Conservation (phyloP, 2,797 vertebrate species). For the Rhinichthys osculus region DNA sequence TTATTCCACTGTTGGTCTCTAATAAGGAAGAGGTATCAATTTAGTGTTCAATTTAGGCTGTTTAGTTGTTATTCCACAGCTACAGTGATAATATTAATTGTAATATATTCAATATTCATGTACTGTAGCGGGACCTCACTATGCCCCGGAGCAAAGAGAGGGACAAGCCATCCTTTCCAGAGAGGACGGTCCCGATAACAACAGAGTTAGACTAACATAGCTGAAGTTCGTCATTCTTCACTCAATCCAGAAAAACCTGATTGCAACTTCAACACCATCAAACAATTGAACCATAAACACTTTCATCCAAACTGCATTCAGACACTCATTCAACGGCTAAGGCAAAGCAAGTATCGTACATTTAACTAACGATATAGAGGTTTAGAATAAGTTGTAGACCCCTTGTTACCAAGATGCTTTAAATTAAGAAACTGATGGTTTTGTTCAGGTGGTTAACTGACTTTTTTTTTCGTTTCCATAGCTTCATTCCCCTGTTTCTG, state of each 20-base stretch:
- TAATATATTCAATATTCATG: neutral
- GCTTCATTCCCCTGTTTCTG: neutral
- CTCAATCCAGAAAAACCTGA: neutral
- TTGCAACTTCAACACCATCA: neutral
- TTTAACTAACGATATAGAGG: neutral
- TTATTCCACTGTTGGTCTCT: conserved; percentile 36
- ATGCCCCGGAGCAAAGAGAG: too few species aligned
- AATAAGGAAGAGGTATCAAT: neutral
- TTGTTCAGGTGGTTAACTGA: neutral
- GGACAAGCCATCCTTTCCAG: neutral
- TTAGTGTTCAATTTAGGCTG: neutral
- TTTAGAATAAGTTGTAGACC: neutral
- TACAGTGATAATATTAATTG: neutral
- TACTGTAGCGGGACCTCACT: neutral
- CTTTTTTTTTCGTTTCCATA: neutral
- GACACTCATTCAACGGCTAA: neutral
- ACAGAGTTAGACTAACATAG: neutral
- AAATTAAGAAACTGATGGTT: neutral
- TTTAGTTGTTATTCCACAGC: neutral
- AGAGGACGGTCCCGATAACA: neutral
- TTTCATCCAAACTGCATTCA: neutral
- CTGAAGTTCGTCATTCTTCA: neutral
- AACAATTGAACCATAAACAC: neutral
- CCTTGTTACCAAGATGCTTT: neutral
- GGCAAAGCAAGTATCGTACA: neutral